Evolutionary conservation across 1,140 invertebrate genomes (phyloP), one percentile per base, ranked within the genome.

Genomic region (Diorhabda sublineata): DNA sequence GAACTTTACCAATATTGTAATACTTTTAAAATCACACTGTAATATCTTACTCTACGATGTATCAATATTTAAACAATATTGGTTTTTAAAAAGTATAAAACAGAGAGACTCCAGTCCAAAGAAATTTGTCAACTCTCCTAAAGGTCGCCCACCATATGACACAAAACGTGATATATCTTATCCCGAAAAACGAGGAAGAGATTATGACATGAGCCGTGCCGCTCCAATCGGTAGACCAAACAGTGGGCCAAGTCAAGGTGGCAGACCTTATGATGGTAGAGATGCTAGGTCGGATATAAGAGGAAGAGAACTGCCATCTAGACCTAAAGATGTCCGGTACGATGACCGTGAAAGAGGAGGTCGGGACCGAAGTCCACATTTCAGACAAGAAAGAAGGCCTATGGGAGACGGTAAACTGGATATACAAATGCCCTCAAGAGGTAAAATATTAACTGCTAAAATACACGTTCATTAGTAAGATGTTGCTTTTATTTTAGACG

Each of bases 311-410:
- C 2, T 62, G 45, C 62, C 66, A 3, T 42, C 62, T 2, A 47
- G 70, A 44, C 45, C 66, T 26, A 77, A 75, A 45, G 71, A 72
- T 8, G 44, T 60, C 3, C 65, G 74, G 11, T 77, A 73, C 44
- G 67, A 57, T 47, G 70, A 3, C 47, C 47, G 6, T 4, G n/a
- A 71, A 2, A 71, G 75, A 43, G 76, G 76, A 44, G 75, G 74
- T 2, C 65, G 73, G 42, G 74, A 76, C 41, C 64, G 74, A 44
- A 77, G 76, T 64, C 75, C 75, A n/a, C 75, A 76, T 69, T 77
- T 71, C 63, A 70, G 71, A 45, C 73, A 74, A 62, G 75, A 76
- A 5, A 72, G 75, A 43, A 70, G 75, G 2, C 52, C 70, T 5
- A 69, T 71, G 5, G 6, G 42, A 7, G 73, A 75, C n/a, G 57